Evolutionary conservation across 2,113 vertebrate genomes (phyloP).

Genomic region (Grallaria varia): DNA sequence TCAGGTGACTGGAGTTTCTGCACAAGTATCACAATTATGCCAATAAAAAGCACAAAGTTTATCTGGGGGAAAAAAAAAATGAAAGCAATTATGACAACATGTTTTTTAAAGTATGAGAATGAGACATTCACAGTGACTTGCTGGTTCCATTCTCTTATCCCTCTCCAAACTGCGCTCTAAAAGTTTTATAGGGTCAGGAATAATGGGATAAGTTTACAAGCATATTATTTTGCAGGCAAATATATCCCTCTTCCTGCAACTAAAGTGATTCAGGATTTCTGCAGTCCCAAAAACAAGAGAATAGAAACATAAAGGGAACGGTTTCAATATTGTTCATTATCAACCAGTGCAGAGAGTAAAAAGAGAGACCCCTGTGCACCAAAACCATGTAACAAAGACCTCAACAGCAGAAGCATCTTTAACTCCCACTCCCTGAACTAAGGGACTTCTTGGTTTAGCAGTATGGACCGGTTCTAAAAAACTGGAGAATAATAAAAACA

Average conservation of each 20-base stretch:
- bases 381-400: background rate
- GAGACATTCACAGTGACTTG: background rate
- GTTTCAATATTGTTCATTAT: background rate
- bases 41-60: constrained; percentile 95
- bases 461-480: accelerated
- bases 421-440: background rate
- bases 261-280: background rate
- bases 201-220: background rate
- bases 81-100: background rate
- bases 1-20: constrained; percentile 98
- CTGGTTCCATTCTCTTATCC: background rate
- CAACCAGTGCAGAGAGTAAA: background rate
- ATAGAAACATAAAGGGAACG: background rate
- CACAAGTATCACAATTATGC: constrained; percentile 97
- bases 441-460: background rate
- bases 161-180: background rate
- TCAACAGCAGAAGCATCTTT: background rate
- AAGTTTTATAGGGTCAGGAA: background rate
- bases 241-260: background rate
- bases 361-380: background rate
- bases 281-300: background rate
- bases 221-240: background rate
- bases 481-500: background rate
- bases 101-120: background rate
- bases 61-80: constrained; percentile 73